These are phyloP conservation scores for Etheostoma spectabile DNA, from an alignment of 2,113 vertebrate species.

Conservation along the genomic window DNA sequence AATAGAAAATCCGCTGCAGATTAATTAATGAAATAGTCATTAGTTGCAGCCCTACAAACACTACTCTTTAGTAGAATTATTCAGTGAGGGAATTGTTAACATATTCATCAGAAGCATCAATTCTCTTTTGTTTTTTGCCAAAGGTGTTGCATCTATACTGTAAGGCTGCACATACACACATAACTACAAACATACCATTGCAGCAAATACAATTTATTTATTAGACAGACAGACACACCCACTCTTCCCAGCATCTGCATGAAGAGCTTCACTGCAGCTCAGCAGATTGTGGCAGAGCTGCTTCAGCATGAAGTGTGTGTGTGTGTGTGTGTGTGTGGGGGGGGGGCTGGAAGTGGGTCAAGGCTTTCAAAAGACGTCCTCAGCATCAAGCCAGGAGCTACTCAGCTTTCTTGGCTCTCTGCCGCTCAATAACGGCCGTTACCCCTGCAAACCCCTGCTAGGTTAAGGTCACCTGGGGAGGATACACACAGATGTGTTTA, in stretches of 20 bases:
- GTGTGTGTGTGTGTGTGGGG: too few species aligned
- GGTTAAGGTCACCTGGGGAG: conserved; percentile 55
- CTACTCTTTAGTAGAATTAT: neutral
- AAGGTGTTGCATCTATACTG: conserved; percentile 26
- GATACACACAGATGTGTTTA: neutral
- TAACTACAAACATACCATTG: conserved; percentile 9
- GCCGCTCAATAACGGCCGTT: conserved; percentile 38
- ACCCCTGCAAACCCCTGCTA: conserved; percentile 31
- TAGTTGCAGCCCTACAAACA: neutral
- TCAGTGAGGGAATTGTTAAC: conserved; percentile 16
- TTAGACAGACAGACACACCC: conserved; percentile 57
- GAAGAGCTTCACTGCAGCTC: conserved; percentile 51
- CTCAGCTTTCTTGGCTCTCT: conserved; percentile 51
- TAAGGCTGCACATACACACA: conserved; percentile 3
- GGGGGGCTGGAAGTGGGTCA: conserved; percentile 75
- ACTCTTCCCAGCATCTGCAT: conserved; percentile 38
- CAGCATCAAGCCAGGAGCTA: conserved; percentile 48
- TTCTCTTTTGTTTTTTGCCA: conserved; percentile 37
- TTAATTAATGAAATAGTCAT: neutral
- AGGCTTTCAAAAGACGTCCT: conserved; percentile 70
- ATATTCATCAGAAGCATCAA: conserved; percentile 44
- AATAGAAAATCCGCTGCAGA: neutral
- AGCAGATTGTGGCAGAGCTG: conserved; percentile 62
- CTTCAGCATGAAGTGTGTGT: conserved; percentile 66
- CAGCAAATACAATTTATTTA: conserved; percentile 61